Conservation (phyloP, 2,888 invertebrate genomes). For the Orthosia incerta region DNA sequence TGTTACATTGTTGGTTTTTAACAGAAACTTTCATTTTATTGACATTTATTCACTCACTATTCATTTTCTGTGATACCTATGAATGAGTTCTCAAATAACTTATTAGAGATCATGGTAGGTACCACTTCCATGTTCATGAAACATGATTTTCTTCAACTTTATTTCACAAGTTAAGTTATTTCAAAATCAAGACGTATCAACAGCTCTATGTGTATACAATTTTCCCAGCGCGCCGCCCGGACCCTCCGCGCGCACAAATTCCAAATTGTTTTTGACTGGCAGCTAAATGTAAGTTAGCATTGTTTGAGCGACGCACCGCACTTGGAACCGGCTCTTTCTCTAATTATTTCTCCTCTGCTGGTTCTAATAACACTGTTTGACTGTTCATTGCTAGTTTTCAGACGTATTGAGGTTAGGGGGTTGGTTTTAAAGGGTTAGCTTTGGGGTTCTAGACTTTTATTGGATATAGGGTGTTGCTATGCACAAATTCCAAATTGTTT, state of each 20-base stretch:
- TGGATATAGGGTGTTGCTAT: not conserved
- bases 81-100: too few relatives aligned
- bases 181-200: slow-evolving; percentile 33
- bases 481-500: slow-evolving; percentile 72
- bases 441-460: slow-evolving; percentile 11
- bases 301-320: slow-evolving; percentile 89
- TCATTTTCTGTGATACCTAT: too few relatives aligned
- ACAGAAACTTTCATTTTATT: not conserved
- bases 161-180: not conserved
- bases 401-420: slow-evolving; percentile 56
- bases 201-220: slow-evolving; percentile 78
- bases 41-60: not conserved
- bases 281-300: slow-evolving; percentile 91
- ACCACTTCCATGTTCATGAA: not conserved
- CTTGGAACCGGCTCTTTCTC: slow-evolving; percentile 84
- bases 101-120: too few relatives aligned
- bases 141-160: not conserved
- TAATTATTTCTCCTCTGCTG: slow-evolving; percentile 85
- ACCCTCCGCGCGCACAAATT: slow-evolving; percentile 90
- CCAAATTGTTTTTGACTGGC: slow-evolving; percentile 92
- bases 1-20: too few relatives aligned
- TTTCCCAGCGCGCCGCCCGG: slow-evolving; percentile 78
- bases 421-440: slow-evolving; percentile 17
- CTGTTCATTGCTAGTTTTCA: slow-evolving; percentile 59
- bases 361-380: slow-evolving; percentile 59